Evolutionary conservation across 2,113 vertebrate species (phyloP).

Genomic region (Odocoileus virginianus): DNA sequence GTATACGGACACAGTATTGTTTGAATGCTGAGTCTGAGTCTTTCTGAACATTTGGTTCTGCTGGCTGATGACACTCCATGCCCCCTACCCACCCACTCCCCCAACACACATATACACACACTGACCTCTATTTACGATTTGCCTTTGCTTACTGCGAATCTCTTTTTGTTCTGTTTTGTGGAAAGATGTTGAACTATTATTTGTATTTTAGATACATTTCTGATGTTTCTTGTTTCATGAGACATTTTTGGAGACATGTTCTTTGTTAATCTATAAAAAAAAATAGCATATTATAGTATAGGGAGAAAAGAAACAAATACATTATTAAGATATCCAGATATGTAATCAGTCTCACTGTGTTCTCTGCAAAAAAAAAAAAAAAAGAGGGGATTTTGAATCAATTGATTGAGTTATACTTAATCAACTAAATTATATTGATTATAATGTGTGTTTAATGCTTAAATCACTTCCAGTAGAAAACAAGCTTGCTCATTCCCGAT

Average conservation of each 20-base stretch:
- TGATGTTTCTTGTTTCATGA: background rate
- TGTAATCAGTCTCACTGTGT: background rate
- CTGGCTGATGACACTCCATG: rapidly evolving
- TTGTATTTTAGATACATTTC: background rate
- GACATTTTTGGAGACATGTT: background rate
- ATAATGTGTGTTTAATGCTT: background rate
- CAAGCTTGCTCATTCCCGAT: background rate
- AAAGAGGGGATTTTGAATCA: background rate
- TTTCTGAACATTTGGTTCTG: background rate
- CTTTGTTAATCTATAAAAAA: background rate
- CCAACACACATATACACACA: background rate
- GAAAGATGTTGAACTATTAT: background rate
- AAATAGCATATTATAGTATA: background rate
- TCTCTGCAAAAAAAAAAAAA: background rate
- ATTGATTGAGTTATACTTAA: background rate
- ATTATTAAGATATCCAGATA: background rate
- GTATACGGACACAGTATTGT: rapidly evolving
- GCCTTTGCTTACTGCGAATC: background rate
- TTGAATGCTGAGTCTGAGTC: rapidly evolving
- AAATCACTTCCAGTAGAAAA: background rate
- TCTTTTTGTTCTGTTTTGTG: background rate
- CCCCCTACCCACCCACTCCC: rapidly evolving
- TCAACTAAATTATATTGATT: background rate
- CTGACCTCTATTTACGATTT: background rate
- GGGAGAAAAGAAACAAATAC: background rate